phyloP scores from a whole-genome alignment of 2,113 vertebrate genomes.

The Scophthalmus maximus region DNA sequence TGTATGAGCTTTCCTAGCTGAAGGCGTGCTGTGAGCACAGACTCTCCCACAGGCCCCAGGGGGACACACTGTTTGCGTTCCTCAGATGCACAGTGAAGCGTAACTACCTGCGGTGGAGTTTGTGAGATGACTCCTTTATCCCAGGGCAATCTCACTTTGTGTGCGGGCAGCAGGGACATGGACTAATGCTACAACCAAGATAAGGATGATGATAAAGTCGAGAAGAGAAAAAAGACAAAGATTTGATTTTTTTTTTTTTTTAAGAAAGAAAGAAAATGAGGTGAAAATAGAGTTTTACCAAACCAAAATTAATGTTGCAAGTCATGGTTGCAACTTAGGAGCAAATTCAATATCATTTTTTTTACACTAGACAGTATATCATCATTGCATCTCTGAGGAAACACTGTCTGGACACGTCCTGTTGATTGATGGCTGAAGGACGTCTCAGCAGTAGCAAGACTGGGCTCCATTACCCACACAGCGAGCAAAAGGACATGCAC shows the following conservation, averaged over 20 bases:
- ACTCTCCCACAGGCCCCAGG: slow-evolving; percentile 12
- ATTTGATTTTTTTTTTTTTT: too few relatives aligned
- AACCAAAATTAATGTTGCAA: slow-evolving; percentile 5
- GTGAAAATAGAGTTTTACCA: slow-evolving; percentile 17
- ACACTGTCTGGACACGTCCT: slow-evolving; percentile 22
- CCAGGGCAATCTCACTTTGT: slow-evolving; percentile 46
- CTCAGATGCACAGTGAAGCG: slow-evolving; percentile 47
- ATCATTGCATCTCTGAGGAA: slow-evolving; percentile 37
- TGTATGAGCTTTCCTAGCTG: slow-evolving; percentile 6
- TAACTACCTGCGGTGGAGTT: slow-evolving; percentile 55
- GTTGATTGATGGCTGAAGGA: slow-evolving; percentile 53
- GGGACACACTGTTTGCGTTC: slow-evolving; percentile 23
- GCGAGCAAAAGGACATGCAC: slow-evolving; percentile 31
- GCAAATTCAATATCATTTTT: slow-evolving; percentile 30
- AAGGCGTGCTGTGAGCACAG: slow-evolving; percentile 39
- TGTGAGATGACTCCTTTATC: slow-evolving; percentile 52
- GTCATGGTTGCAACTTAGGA: slow-evolving; percentile 19
- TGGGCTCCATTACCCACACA: slow-evolving; percentile 50
- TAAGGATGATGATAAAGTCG: slow-evolving; percentile 25
- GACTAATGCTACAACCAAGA: slow-evolving; percentile 24
- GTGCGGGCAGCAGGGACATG: slow-evolving; percentile 8
- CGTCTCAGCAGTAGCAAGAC: slow-evolving; percentile 8
- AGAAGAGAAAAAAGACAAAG: neutral
- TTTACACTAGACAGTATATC: slow-evolving; percentile 12
- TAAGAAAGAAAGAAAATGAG: neutral